Conservation (phyloP, 1,140 invertebrate genomes). For the Daktulosphaira vitifoliae region DNA sequence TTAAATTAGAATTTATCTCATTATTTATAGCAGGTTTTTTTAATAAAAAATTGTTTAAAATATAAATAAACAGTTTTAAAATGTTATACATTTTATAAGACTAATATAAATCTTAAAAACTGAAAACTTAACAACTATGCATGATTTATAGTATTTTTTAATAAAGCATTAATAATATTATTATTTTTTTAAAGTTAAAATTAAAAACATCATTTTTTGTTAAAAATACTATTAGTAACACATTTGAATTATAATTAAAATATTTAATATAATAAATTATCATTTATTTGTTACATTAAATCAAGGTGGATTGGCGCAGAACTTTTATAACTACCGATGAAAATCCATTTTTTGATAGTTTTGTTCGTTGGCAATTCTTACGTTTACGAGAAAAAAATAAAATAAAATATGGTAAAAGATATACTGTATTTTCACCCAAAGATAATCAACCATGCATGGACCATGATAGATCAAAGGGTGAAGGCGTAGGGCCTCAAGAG, state of each 20-base stretch:
- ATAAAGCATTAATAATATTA: too few relatives aligned
- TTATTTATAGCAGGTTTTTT: too few relatives aligned
- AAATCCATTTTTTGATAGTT: conserved; percentile 97
- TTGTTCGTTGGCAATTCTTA: conserved; percentile 93
- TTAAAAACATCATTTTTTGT: too few relatives aligned
- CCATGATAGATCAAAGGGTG: conserved; percentile 90
- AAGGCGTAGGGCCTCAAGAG: conserved; percentile 96
- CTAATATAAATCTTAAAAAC: too few relatives aligned
- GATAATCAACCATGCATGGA: conserved; percentile 99
- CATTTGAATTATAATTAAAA: too few relatives aligned
- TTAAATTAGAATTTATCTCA: too few relatives aligned
- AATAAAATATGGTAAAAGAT: conserved; percentile 87
- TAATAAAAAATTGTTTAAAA: too few relatives aligned
- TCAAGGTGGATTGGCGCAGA: conserved; percentile 90
- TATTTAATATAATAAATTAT: too few relatives aligned
- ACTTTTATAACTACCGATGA: conserved; percentile 96
- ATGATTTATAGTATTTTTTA: too few relatives aligned
- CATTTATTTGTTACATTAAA: conserved; percentile 11
- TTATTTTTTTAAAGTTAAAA: conserved; percentile 31
- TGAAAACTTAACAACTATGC: too few relatives aligned
- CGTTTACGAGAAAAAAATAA: conserved; percentile 80
- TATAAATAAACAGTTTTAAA: neutral
- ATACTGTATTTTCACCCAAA: conserved; percentile 93
- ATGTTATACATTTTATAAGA: conserved; percentile 23
- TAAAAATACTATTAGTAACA: too few relatives aligned